Evolutionary conservation across 2,113 vertebrate species (phyloP), one percentile per base, ranked within the genome.

Genomic region (Lophura nycthemera): DNA sequence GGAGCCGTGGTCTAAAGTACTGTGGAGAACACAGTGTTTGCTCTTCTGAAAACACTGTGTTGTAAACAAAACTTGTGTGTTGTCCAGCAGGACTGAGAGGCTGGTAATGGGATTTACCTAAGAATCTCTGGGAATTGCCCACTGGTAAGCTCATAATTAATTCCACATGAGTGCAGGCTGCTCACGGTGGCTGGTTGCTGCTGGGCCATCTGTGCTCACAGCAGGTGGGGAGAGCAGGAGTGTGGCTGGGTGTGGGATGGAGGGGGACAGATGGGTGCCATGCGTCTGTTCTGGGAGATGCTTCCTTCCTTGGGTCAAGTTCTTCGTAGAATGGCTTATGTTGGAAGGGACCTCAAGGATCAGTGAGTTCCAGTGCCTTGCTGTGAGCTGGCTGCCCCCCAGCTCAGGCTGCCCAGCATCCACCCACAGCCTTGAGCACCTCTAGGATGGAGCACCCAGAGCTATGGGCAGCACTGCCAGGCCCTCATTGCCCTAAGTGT

Each of bases 21-120:
- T 1, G 3, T 5, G 30, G 67, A 21, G 25, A n/a, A 7, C n/a
- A 3, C 32, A 11, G 18, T 1, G 0, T 38, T 65, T 7, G 13
- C 57, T 34, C 8, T 36, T 54, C 8, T 18, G 29, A 9, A 56
- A 43, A 52, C 2, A 1, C 50, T 4, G 59, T 3, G 8, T 27
- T 63, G 29, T 19, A 38, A 64, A 42, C 18, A 5, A 6, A 77
- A 22, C 73, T 20, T 43, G 21, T 5, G 47, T 24, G 50, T 79
- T 21, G 18, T 57, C 32, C 36, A 25, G 27, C 32, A 21, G 20
- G 20, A 30, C 11, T 3, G 7, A 47, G 86, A 15, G 29, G 64
- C 81, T 12, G 64, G 24, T 34, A 45, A 43, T 15, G 47, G 45
- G 74, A 25, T 38, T 78, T 52, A 6, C 2, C 0, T 5, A 19